Evolutionary conservation across 2,888 invertebrate genomes (phyloP), one percentile per base, ranked within the genome.

Genomic region (Leptinotarsa rubiginosa): DNA sequence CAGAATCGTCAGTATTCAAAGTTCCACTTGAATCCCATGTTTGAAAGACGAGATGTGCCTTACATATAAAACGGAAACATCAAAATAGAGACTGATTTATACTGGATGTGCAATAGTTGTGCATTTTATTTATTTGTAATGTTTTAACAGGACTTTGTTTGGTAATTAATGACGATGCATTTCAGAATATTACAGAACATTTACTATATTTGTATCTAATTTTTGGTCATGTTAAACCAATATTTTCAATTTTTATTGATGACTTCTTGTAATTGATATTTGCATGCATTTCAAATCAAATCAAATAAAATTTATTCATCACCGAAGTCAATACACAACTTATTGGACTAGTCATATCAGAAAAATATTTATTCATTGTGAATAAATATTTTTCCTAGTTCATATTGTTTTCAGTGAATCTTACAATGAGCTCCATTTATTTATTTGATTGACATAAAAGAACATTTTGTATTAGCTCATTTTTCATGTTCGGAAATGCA

Each of bases 1-100:
- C 90, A 2, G 90, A 90, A 77, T 87, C 89, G 18, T 88, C 88
- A 78, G 88, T 90, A 41, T 90, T 89, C 78, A 90, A 90, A 83
- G 89, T 91, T 80, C 91, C 91, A 65, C 86, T 91, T 20, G 91
- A 91, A 86, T 91, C 91, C 84, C 91, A 91, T 83, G 91, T 91
- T 70, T 91, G 86, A 88, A 72, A 22, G 31, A 59, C 18, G 70
- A 70, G 66, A 50, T 62, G 59, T 75, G 70, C 74, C 70, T 73
- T 73, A 56, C 31, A 5, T 62, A 31, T 62, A 75, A 75, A 70
- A 71, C 75, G 20, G 47, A 73, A 75, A 77, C 77, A 75, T 73
- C 75, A 75, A 75, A 73, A 69, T 68, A 73, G 65, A 72, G 76
- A 76, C 76, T 76, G 76, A 76, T 76, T 68, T 59, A 70, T 75